Evolutionary conservation across 1,140 invertebrate genomes (phyloP), one percentile per base, ranked within the genome.

Genomic region (Aphaenogaster rudis): DNA sequence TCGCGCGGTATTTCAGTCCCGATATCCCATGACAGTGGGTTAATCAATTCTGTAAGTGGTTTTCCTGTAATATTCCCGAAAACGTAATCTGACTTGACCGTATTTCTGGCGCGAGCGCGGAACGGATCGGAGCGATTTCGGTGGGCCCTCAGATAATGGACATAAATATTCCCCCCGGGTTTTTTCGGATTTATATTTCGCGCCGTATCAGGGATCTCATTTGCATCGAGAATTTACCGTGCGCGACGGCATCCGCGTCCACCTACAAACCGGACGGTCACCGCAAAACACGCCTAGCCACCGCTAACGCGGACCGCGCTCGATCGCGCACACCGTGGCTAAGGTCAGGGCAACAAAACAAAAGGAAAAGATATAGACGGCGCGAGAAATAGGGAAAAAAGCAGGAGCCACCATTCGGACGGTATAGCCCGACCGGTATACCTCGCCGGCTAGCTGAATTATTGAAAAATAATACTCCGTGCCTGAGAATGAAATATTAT

Each of bases 171-270:
- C 90, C 93, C 61, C 87, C 89, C 88, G 52, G 90, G 91, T 90
- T 95, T 94, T 95, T 95, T 94, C 91, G 93, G 93, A 95, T 95
- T 94, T 95, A 95, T 95, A 95, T 94, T 94, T 95, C 90, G 90
- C 90, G 91, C 66, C 92, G 92, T 95, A 94, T 95, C 94, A 92
- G 92, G 89, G 82, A 94, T 94, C 94, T 94, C 94, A 95, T 95
- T 95, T 95, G 94, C 94, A 95, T 95, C 79, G 90, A 86, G 92
- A 95, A 95, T 95, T 94, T 94, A 95, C 90, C 82, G 91, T 81
- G 86, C 63, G 87, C 92, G 86, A 91, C 90, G 64, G 91, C 74
- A 50, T n/a, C 17, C 64, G 45, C 57, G 57, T 88, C 76, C 89
- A 52, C 71, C 86, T 88, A 86, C 86, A 84, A 21, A 61, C 36